These are phyloP conservation scores for Pica pica DNA, from an alignment of 2,113 vertebrate species.

Conservation along the genomic window DNA sequence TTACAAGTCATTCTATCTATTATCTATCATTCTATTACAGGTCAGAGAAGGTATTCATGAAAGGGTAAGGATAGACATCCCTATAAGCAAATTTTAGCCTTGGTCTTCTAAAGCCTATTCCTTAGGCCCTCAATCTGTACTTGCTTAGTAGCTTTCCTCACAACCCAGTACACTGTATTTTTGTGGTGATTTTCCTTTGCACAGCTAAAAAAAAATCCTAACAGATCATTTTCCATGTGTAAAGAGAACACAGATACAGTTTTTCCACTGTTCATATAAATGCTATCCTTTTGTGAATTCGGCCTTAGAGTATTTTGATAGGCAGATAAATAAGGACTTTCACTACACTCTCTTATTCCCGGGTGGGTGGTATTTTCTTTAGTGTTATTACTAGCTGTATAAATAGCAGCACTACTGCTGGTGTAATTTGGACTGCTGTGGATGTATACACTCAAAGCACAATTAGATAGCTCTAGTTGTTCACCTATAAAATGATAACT, in stretches of 20 bases:
- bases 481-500: background rate
- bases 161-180: background rate
- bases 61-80: background rate
- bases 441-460: background rate
- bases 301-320: background rate
- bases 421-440: background rate
- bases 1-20: background rate
- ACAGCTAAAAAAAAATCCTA: background rate
- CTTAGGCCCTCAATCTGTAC: background rate
- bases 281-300: background rate
- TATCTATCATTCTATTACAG: background rate
- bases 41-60: background rate
- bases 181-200: background rate
- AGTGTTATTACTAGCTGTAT: conserved; percentile 15
- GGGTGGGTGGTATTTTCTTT: conserved; percentile 1
- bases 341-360: background rate
- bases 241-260: background rate
- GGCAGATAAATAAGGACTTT: conserved; percentile 3
- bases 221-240: background rate
- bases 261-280: background rate
- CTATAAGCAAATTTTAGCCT: background rate
- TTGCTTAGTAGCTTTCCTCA: background rate
- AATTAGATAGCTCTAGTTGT: background rate
- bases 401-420: conserved; percentile 21
- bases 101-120: background rate